Conservation (phyloP, 2,888 invertebrate genomes). For the Merodon equestris region DNA sequence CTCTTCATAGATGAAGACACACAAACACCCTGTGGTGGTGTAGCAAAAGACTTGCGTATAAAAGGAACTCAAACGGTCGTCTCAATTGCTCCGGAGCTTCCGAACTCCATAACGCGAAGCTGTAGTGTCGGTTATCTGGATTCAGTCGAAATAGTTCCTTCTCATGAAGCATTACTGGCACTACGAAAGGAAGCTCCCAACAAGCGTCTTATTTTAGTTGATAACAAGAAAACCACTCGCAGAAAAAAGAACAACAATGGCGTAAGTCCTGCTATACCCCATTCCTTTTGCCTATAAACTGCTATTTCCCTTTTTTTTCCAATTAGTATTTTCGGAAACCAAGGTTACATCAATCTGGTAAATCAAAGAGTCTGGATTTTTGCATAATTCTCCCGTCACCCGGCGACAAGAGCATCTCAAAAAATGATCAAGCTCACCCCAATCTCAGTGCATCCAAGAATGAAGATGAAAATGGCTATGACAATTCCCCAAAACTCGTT, state of each 20-base stretch:
- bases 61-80: constrained; percentile 82
- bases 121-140: constrained; percentile 94
- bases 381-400: constrained; percentile 84
- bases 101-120: constrained; percentile 88
- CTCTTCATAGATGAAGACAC: constrained; percentile 86
- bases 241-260: constrained; percentile 75
- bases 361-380: constrained; percentile 90
- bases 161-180: constrained; percentile 86
- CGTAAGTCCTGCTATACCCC: constrained; percentile 60
- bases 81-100: constrained; percentile 83
- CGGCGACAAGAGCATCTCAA: constrained; percentile 28
- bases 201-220: constrained; percentile 87
- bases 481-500: constrained; percentile 31
- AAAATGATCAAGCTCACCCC: constrained; percentile 27
- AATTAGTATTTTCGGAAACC: constrained; percentile 74
- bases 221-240: constrained; percentile 82
- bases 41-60: constrained; percentile 71
- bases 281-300: not conserved
- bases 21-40: constrained; percentile 71
- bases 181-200: constrained; percentile 86
- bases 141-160: constrained; percentile 88
- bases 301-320: not conserved
- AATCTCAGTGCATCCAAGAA: constrained; percentile 23
- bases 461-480: constrained; percentile 49
- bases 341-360: constrained; percentile 77